A percentile compares a stretch with the other conserved stretches of the same genome.
Evolutionary conservation across 2,797 vertebrate genomes (phyloP).

Genomic region (Pteropus rufus): DNA sequence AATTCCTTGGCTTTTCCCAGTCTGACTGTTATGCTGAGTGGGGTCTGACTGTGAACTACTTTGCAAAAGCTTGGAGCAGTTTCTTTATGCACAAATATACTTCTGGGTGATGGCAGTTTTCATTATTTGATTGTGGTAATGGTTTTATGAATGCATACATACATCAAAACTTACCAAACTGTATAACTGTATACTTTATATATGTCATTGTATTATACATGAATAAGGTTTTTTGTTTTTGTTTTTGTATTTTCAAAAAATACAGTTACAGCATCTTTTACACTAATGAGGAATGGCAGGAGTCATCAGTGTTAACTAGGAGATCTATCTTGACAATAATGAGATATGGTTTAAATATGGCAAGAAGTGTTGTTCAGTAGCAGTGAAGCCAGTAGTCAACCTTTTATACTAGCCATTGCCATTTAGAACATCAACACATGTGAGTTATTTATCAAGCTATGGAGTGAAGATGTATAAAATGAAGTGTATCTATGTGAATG

Average conservation of each 20-base stretch:
- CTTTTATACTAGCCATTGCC: not conserved
- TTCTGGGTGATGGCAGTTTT: not conserved
- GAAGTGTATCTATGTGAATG: not conserved
- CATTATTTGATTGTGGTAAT: not conserved
- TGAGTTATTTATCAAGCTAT: not conserved
- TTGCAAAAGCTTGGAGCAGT: not conserved
- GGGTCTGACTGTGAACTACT: not conserved
- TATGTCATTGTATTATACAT: not conserved
- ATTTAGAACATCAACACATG: not conserved
- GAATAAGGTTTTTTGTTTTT: not conserved
- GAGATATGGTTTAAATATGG: not conserved
- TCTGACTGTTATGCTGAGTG: not conserved
- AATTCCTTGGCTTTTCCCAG: not conserved
- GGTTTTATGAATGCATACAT: not conserved
- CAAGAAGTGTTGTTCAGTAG: not conserved
- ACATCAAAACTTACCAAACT: not conserved
- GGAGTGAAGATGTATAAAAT: not conserved
- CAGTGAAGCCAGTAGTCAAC: not conserved
- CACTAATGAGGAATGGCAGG: not conserved
- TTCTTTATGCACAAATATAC: not conserved
- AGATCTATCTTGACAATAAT: not conserved
- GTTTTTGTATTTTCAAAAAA: not conserved
- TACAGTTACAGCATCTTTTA: not conserved
- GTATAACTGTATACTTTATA: not conserved
- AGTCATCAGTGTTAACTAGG: not conserved